Conservation (phyloP, 2,888 invertebrate genomes). For the Druceiella hillmani region DNA sequence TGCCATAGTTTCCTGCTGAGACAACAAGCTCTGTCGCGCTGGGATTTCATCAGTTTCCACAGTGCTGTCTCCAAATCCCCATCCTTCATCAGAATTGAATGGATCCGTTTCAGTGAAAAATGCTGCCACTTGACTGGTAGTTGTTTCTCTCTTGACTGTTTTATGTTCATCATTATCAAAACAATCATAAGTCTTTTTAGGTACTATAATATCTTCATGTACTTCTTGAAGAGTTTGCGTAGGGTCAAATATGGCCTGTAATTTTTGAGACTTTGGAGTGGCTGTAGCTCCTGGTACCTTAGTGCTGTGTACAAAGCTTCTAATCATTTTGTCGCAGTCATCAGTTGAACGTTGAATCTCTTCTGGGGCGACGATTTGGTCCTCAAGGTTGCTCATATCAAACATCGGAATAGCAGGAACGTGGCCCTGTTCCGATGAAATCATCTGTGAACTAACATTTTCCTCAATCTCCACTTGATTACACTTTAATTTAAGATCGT, state of each 20-base stretch:
- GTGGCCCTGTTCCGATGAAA: too few species aligned
- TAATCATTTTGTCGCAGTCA: too few species aligned
- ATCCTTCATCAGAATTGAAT: slow-evolving; percentile 44
- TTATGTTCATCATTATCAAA: slow-evolving; percentile 33
- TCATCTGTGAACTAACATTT: too few species aligned
- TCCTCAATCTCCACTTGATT: too few species aligned
- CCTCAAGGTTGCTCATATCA: too few species aligned
- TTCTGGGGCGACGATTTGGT: slow-evolving; percentile 31
- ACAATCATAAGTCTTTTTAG: slow-evolving; percentile 52
- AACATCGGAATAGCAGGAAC: too few species aligned
- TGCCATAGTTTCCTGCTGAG: slow-evolving; percentile 32
- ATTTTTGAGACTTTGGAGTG: too few species aligned
- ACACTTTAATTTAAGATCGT: too few species aligned
- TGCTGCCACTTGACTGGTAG: slow-evolving; percentile 9
- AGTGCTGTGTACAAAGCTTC: too few species aligned
- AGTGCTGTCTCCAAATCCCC: slow-evolving; percentile 36
- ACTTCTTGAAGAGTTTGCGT: slow-evolving; percentile 25
- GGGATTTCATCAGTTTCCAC: slow-evolving; percentile 28
- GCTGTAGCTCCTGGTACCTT: too few species aligned
- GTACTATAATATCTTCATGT: slow-evolving; percentile 38
- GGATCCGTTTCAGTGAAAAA: slow-evolving; percentile 35
- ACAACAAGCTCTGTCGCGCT: slow-evolving; percentile 20
- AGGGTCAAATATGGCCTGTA: too few species aligned
- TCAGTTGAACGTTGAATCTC: slow-evolving; percentile 18
- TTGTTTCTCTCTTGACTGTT: slow-evolving; percentile 5